Conservation (phyloP, 2,113 vertebrate species). For the Sialia sialis region DNA sequence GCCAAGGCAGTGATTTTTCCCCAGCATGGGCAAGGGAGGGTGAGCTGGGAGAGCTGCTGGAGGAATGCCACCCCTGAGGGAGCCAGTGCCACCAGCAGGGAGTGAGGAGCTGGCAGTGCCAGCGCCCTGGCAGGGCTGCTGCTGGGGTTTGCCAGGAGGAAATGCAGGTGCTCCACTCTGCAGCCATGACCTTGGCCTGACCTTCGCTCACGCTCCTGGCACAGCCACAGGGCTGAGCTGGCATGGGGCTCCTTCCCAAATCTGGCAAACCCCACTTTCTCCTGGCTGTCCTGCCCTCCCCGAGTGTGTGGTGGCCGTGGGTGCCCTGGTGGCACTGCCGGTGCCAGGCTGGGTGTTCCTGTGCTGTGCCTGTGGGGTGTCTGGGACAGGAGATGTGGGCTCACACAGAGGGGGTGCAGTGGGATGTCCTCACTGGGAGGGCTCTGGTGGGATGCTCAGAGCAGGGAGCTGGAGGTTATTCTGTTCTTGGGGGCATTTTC, state of each 20-base stretch:
- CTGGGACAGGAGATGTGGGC: accelerated
- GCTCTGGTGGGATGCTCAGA: background rate
- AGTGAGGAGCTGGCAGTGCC: background rate
- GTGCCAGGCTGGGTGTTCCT: accelerated
- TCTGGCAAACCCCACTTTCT: background rate
- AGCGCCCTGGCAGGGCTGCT: background rate
- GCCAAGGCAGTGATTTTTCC: background rate
- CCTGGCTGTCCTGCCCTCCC: accelerated
- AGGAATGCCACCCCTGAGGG: accelerated
- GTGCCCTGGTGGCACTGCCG: background rate
- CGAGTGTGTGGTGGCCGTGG: accelerated
- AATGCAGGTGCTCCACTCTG: background rate
- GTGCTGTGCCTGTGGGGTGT: background rate
- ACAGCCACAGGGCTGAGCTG: background rate
- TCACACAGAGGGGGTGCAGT: accelerated
- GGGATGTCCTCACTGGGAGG: background rate
- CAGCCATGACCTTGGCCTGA: background rate
- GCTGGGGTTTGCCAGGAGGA: background rate
- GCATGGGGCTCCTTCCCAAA: background rate
- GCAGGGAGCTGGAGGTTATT: background rate
- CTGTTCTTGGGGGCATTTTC: accelerated
- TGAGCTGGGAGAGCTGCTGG: background rate
- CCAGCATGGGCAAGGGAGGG: background rate
- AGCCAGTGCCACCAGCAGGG: background rate
- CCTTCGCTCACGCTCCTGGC: background rate